These are phyloP conservation scores for Sebastes trivittatus DNA, from an alignment of 2,797 vertebrate species.

Conservation along the genomic window DNA sequence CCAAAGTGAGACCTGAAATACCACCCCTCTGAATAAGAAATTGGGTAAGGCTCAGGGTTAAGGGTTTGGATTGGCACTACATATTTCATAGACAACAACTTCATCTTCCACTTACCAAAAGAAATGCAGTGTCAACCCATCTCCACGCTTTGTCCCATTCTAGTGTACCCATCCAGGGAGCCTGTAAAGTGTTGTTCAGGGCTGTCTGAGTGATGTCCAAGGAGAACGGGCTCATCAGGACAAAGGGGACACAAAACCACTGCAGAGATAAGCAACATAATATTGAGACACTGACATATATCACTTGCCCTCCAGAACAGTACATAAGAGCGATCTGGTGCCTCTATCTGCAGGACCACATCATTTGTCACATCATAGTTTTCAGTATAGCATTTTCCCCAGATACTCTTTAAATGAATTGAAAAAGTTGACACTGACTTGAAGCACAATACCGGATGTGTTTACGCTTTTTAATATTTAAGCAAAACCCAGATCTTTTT, in stretches of 20 bases:
- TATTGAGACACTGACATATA: background rate
- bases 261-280: background rate
- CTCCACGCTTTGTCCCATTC: background rate
- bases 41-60: background rate
- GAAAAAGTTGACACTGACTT: background rate
- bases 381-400: background rate
- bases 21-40: background rate
- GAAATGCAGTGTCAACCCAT: fast-evolving
- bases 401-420: background rate
- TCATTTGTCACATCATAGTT: background rate
- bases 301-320: background rate
- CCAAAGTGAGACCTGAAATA: background rate
- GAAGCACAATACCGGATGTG: background rate
- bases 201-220: background rate
- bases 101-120: background rate
- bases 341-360: background rate
- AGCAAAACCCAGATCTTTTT: background rate
- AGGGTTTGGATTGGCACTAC: background rate
- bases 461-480: background rate
- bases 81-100: background rate
- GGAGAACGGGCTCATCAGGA: background rate
- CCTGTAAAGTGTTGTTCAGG: background rate
- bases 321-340: background rate
- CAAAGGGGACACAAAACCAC: background rate
- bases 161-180: background rate